Percentiles rank a stretch among this genome's conserved stretches.
Conservation (phyloP, 2,888 invertebrate genomes). For the Nasonovia ribisnigri region DNA sequence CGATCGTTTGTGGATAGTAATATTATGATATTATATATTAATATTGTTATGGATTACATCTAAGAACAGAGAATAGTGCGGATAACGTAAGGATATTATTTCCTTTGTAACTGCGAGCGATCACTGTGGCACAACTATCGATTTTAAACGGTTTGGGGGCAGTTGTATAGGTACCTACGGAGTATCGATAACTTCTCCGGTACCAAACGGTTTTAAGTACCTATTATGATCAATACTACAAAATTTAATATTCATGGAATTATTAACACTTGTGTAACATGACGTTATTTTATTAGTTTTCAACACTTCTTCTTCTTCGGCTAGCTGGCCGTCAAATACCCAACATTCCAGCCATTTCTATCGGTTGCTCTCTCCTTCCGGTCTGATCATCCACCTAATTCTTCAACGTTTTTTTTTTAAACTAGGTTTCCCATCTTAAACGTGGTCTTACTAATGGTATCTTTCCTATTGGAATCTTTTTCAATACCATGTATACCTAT, state of each 20-base stretch:
- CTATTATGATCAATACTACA: not conserved
- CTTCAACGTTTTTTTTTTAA: no score
- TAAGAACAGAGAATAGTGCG: not conserved
- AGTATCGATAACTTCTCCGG: not conserved
- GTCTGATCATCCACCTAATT: no score
- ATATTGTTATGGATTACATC: not conserved
- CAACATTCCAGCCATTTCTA: no score
- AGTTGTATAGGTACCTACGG: not conserved
- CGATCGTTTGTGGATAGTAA: not conserved
- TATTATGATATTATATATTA: not conserved
- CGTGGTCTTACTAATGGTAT: no score
- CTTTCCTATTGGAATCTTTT: no score
- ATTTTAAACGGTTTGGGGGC: not conserved
- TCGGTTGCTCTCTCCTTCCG: no score
- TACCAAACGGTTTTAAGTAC: not conserved
- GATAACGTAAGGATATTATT: not conserved
- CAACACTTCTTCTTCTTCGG: no score
- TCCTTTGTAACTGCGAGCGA: not conserved
- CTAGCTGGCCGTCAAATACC: no score
- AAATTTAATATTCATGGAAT: not conserved
- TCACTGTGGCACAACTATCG: not conserved
- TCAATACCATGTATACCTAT: no score
- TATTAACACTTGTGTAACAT: not conserved
- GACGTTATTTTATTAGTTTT: not conserved
- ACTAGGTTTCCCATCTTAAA: no score